Conservation (phyloP, 2,797 vertebrate species). For the Chelon auratus region DNA sequence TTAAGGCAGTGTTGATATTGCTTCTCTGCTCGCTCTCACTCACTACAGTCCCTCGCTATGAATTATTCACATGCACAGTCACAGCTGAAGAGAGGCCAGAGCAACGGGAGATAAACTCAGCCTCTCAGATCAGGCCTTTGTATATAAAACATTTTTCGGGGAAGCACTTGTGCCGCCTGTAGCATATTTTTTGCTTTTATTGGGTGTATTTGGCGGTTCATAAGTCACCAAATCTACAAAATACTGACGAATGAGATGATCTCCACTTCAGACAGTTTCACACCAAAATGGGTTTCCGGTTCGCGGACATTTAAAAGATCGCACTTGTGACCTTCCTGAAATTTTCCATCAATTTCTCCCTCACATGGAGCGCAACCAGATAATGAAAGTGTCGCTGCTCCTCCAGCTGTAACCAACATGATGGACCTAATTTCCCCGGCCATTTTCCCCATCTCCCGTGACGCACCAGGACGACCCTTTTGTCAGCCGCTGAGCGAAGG, state of each 20-base stretch:
- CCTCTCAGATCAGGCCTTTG: slow-evolving; percentile 21
- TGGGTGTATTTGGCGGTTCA: slow-evolving; percentile 13
- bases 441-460: slow-evolving; percentile 40
- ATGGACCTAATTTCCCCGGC: slow-evolving; percentile 60
- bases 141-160: slow-evolving; percentile 19
- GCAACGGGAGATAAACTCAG: slow-evolving; percentile 41
- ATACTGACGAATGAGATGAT: slow-evolving; percentile 14
- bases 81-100: slow-evolving; percentile 48
- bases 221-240: slow-evolving; percentile 6
- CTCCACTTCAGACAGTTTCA: slow-evolving; percentile 27
- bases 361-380: slow-evolving; percentile 34
- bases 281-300: background rate
- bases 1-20: slow-evolving; percentile 58
- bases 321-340: slow-evolving; percentile 28
- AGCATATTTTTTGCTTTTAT: slow-evolving; percentile 17
- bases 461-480: slow-evolving; percentile 38
- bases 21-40: slow-evolving; percentile 30
- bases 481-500: slow-evolving; percentile 7
- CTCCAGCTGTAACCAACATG: slow-evolving; percentile 64
- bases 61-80: slow-evolving; percentile 71
- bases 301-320: slow-evolving; percentile 31
- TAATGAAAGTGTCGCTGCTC: slow-evolving; percentile 68
- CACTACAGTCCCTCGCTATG: slow-evolving; percentile 40
- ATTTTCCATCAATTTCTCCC: slow-evolving; percentile 48
- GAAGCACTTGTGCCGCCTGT: background rate